Conservation (phyloP, 92 coral and sea anemone species). For the Bergia sp. region DNA sequence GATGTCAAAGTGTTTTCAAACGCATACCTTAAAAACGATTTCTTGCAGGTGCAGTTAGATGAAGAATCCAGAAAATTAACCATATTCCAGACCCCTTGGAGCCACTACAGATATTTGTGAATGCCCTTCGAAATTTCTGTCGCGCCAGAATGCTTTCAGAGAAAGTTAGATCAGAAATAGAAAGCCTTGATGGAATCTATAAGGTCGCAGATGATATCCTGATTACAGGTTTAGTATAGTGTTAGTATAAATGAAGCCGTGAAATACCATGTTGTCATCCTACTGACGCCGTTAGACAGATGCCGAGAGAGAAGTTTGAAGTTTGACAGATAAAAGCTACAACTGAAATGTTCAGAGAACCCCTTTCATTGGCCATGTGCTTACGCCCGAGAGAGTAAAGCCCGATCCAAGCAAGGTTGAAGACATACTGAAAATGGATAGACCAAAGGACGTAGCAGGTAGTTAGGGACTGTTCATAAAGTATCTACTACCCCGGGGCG, state of each 20-base stretch:
- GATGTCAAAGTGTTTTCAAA: no score
- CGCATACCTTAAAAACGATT: no score
- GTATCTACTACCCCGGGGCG: no score
- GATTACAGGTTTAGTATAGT: slow-evolving; percentile 53
- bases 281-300: slow-evolving; percentile 42
- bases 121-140: no score
- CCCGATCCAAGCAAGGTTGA: no score
- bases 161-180: no score
- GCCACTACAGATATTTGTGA: no score
- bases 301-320: slow-evolving; percentile 61
- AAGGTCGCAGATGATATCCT: slow-evolving; percentile 67
- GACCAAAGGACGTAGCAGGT: slow-evolving; percentile 49
- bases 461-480: not conserved
- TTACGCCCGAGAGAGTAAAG: no score
- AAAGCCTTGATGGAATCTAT: slow-evolving; percentile 8
- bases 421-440: not conserved
- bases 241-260: slow-evolving; percentile 46
- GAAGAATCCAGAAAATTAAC: no score
- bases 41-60: no score
- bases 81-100: no score
- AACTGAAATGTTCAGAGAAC: slow-evolving; percentile 47
- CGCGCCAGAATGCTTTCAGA: no score
- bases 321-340: slow-evolving; percentile 48
- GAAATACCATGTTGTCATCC: slow-evolving; percentile 58
- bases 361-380: not conserved